Conservation (phyloP, 2,113 vertebrate species). For the Heliornis fulica region DNA sequence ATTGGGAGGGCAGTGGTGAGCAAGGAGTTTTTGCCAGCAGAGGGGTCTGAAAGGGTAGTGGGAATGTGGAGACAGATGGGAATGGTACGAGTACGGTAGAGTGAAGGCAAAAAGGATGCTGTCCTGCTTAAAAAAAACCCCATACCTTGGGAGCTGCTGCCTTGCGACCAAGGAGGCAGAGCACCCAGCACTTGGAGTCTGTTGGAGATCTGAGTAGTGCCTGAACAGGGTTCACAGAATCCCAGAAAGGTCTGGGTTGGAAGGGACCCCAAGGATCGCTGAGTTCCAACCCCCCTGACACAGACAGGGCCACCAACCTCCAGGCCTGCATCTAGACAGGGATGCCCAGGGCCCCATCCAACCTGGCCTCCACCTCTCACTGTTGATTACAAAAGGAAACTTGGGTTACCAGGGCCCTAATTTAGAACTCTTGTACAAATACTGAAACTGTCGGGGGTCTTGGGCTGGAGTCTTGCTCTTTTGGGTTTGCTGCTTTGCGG, state of each 20-base stretch:
- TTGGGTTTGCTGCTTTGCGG: not conserved
- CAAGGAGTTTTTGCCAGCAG: not conserved
- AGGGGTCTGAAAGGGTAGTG: rapidly evolving
- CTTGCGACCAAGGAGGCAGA: not conserved
- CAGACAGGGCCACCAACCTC: too few relatives aligned
- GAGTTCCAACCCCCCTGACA: too few relatives aligned
- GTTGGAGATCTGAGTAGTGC: not conserved
- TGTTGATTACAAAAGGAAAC: not conserved
- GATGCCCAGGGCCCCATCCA: too few relatives aligned
- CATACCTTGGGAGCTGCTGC: not conserved
- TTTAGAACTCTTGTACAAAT: not conserved
- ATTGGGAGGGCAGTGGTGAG: not conserved
- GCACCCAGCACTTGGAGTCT: not conserved
- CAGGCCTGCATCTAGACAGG: too few relatives aligned
- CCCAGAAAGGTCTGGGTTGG: too few relatives aligned
- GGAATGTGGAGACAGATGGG: not conserved
- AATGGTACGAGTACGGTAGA: rapidly evolving
- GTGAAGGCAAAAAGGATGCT: not conserved
- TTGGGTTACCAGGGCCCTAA: not conserved
- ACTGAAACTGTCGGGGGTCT: not conserved
- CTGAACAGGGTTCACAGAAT: not conserved
- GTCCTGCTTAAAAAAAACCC: not conserved
- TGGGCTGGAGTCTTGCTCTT: not conserved
- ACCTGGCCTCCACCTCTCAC: constrained; percentile 5
- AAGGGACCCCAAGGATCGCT: too few relatives aligned